Conservation (phyloP, 1,140 invertebrate genomes). For the Anastrepha obliqua region DNA sequence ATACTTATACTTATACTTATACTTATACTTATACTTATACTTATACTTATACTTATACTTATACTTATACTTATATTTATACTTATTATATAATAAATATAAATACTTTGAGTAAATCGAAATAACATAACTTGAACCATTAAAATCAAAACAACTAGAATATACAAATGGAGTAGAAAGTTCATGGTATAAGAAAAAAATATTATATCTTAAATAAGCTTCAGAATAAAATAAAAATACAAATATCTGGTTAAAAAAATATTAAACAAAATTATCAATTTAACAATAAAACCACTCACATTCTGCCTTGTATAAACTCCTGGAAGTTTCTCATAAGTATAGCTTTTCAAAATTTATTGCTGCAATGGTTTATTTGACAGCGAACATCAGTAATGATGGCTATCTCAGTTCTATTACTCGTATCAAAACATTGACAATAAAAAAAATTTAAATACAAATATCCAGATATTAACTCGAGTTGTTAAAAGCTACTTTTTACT, state of each 20-base stretch:
- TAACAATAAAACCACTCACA: not conserved
- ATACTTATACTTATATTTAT: too few relatives aligned
- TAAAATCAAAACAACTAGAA: too few relatives aligned
- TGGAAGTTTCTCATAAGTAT: not conserved
- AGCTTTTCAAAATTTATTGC: not conserved
- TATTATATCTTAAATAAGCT: too few relatives aligned
- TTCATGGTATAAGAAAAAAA: too few relatives aligned
- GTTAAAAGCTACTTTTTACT: slow-evolving; percentile 13
- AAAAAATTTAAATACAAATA: not conserved
- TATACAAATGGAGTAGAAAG: too few relatives aligned
- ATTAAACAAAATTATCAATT: not conserved
- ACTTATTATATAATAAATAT: too few relatives aligned
- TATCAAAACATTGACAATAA: not conserved
- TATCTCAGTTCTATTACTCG: slow-evolving; percentile 4
- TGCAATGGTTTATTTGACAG: slow-evolving; percentile 16
- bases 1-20: too few relatives aligned
- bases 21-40: too few relatives aligned
- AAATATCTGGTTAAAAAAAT: not conserved
- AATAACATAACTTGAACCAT: too few relatives aligned
- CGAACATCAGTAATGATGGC: slow-evolving; percentile 28
- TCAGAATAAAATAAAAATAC: too few relatives aligned
- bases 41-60: too few relatives aligned
- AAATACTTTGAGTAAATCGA: too few relatives aligned
- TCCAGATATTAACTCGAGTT: not conserved
- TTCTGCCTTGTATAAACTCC: not conserved